Percentiles rank a stretch among this genome's conserved stretches.
Conservation (phyloP, 1,140 invertebrate species). For the Ylistrum balloti region DNA sequence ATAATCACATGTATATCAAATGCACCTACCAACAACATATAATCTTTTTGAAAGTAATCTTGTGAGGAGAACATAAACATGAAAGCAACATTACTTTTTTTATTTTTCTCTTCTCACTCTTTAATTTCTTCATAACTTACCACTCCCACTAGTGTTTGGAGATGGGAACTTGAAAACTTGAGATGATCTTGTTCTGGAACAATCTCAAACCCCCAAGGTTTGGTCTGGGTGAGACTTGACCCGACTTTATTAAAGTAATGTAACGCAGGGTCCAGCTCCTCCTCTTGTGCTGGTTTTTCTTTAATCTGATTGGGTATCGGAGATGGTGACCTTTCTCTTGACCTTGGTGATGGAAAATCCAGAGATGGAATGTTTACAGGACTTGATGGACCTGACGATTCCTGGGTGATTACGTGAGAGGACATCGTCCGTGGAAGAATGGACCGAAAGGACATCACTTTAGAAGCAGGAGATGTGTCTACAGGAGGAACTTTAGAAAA, state of each 20-base stretch:
- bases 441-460: constrained; percentile 84
- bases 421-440: constrained; percentile 97
- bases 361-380: constrained; percentile 55
- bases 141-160: constrained; percentile 79
- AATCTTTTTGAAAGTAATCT: too few species aligned
- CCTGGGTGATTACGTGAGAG: constrained; percentile 86
- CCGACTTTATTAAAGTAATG: constrained; percentile 96
- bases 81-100: too few species aligned
- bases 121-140: constrained; percentile 69
- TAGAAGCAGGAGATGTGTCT: constrained; percentile 81
- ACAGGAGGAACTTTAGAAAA: constrained; percentile 59
- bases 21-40: too few species aligned
- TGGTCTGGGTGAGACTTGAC: constrained; percentile 89
- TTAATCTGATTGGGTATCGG: constrained; percentile 77
- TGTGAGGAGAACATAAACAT: too few species aligned
- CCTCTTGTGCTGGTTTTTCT: constrained; percentile 48
- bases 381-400: constrained; percentile 59
- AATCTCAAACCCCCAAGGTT: constrained; percentile 78
- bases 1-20: too few species aligned
- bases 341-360: constrained; percentile 51
- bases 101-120: too few species aligned
- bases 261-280: constrained; percentile 87
- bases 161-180: constrained; percentile 80
- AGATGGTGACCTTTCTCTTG: constrained; percentile 79
- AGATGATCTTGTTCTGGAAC: constrained; percentile 80